A percentile compares a stretch with the other conserved stretches of the same genome.
Conservation (phyloP, 1,140 invertebrate genomes). For the Eurosta solidaginis region DNA sequence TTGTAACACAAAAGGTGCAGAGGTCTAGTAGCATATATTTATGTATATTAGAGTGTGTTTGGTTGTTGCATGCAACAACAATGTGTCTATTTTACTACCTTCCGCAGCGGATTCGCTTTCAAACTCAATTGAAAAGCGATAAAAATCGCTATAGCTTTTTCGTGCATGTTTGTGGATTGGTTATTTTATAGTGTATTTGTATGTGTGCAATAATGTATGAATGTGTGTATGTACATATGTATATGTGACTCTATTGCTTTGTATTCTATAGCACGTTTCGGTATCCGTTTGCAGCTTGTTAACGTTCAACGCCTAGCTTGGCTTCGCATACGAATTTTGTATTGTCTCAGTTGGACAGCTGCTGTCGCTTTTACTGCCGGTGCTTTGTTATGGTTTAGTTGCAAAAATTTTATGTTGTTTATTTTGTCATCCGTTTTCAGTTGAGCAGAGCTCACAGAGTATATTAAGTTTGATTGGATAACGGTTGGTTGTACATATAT, state of each 20-base stretch:
- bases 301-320: background rate
- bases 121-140: constrained; percentile 26
- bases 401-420: background rate
- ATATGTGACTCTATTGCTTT: background rate
- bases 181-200: background rate
- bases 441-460: too few relatives aligned
- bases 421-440: background rate
- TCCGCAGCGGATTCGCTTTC: constrained; percentile 26
- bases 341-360: constrained; percentile 21
- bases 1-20: too few relatives aligned
- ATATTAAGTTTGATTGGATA: too few relatives aligned
- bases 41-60: background rate
- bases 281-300: constrained; percentile 15
- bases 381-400: constrained; percentile 9
- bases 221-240: background rate
- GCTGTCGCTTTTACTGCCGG: constrained; percentile 15
- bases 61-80: background rate
- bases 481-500: background rate
- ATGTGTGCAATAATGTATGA: too few relatives aligned
- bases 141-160: constrained; percentile 1
- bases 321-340: constrained; percentile 16
- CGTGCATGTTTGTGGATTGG: background rate
- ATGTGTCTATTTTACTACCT: constrained; percentile 18
- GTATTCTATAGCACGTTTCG: background rate
- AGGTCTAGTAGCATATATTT: too few relatives aligned